Evolutionary conservation across 1,140 invertebrate species (phyloP), one percentile per base, ranked within the genome.

Genomic region (Calephelis nemesis): DNA sequence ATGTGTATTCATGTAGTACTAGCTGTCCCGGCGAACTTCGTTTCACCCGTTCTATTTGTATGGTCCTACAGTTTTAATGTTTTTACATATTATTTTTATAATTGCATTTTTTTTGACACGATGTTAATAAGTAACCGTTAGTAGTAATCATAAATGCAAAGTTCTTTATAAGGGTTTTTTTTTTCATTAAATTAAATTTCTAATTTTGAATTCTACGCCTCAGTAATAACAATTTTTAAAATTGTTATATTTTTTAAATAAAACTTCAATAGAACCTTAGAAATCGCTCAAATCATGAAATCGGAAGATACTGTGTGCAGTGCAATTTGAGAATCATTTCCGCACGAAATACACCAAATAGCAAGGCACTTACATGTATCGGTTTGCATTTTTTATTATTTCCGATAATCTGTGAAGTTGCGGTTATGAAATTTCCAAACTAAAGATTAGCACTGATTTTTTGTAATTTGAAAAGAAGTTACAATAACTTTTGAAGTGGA

Each of bases 311-410:
- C 77, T 79, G 73, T 78, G 70, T 70, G 74, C 80, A 83, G 78
- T 87, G 88, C 87, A 90, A 90, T 88, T 87, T 86, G 87, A 90
- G 86, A 88, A 83, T 82, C 81, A 84, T 86, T 90, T 90, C 88
- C 88, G 88, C 88, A 86, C 79, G 85, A 87, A 83, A 72, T 81
- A 74, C 71, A 58, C 74, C 78, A 81, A 88, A 90, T 87, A 83
- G 78, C 70, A 73, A 79, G 79, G 15, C 78, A 79, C 76, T 80
- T 78, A 82, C 73, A 62, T 54, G 62, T 65, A 66, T 74, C 81
- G 82, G 79, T 71, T 72, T 72, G 73, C 75, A 74, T 88, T 86
- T 88, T 81, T 90, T 81, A 75, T 30, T 52, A 72, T 78, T 81
- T 84, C 81, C 80, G 83, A 71, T 62, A 65, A 67, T 81, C 75